Evolutionary conservation across 2,888 invertebrate species (phyloP).

Genomic region (Nomada fucata): DNA sequence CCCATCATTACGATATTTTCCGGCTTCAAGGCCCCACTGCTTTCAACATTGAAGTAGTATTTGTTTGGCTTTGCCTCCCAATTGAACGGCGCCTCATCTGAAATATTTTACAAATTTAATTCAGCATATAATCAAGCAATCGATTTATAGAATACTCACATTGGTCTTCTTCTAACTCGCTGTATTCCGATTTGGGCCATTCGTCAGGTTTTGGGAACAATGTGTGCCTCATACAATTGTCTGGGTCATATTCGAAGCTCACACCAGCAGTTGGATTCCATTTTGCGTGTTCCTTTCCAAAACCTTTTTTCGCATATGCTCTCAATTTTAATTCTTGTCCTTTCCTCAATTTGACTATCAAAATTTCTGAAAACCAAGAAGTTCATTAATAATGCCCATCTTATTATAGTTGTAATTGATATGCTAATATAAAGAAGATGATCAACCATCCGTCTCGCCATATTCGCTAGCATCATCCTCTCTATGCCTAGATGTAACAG

Average conservation of each 20-base stretch:
- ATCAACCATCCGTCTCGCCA: slow-evolving; percentile 95
- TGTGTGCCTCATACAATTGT: slow-evolving; percentile 98
- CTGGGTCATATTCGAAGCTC: slow-evolving; percentile 99
- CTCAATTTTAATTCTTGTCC: slow-evolving; percentile 97
- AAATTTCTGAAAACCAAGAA: slow-evolving; percentile 86
- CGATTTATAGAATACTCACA: slow-evolving; percentile 85
- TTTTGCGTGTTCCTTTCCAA: slow-evolving; percentile 99
- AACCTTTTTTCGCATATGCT: slow-evolving; percentile 98
- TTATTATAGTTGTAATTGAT: neutral
- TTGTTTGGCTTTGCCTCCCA: slow-evolving; percentile 98
- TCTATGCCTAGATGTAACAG: slow-evolving; percentile 95
- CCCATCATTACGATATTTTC: slow-evolving; percentile 99
- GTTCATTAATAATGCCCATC: slow-evolving; percentile 24
- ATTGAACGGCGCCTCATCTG: slow-evolving; percentile 96
- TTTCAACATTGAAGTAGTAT: slow-evolving; percentile 98
- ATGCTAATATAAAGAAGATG: neutral
- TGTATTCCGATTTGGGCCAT: slow-evolving; percentile 99
- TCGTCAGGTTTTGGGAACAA: slow-evolving; percentile 98
- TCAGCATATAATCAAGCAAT: neutral
- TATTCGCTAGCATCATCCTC: slow-evolving; percentile 97
- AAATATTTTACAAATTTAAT: slow-evolving; percentile 66
- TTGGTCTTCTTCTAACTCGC: slow-evolving; percentile 96
- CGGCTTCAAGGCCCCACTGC: slow-evolving; percentile 96
- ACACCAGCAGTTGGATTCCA: slow-evolving; percentile 99
- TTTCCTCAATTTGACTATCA: slow-evolving; percentile 90